phyloP scores from a whole-genome alignment of 2,888 invertebrate species.

The Platynereis dumerilii region DNA sequence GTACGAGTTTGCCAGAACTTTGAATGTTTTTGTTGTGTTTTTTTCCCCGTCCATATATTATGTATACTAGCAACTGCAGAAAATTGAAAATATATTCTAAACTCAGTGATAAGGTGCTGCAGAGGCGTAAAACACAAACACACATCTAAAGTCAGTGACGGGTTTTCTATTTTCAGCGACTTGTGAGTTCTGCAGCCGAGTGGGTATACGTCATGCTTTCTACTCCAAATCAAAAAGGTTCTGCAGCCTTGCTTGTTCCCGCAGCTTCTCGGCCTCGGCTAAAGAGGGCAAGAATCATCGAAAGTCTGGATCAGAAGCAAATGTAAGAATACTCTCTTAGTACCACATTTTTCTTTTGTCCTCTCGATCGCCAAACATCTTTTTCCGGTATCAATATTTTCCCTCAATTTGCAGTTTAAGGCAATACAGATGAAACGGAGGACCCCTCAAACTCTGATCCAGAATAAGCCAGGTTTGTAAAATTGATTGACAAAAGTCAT shows the following conservation, averaged over 20 bases:
- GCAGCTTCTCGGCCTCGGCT: constrained; percentile 53
- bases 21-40: too few relatives aligned
- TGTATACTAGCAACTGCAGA: too few relatives aligned
- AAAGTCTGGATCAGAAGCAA: constrained; percentile 7
- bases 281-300: constrained; percentile 30
- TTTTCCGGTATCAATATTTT: not conserved
- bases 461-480: constrained; percentile 1
- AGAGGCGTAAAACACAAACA: too few relatives aligned
- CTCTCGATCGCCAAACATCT: not conserved
- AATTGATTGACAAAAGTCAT: too few relatives aligned
- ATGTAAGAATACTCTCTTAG: too few relatives aligned
- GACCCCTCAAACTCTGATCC: constrained; percentile 2
- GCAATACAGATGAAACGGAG: constrained; percentile 4
- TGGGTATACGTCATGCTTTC: constrained; percentile 85
- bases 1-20: too few relatives aligned
- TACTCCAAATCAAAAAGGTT: constrained; percentile 82
- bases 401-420: not conserved
- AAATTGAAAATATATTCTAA: too few relatives aligned
- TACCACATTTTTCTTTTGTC: not conserved
- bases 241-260: constrained; percentile 81
- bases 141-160: too few relatives aligned
- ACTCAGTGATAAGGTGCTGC: too few relatives aligned
- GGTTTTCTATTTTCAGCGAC: constrained; percentile 70
- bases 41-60: too few relatives aligned
- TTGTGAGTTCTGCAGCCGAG: constrained; percentile 83